Percentiles rank a stretch among this genome's conserved stretches.
Evolutionary conservation across 2,888 invertebrate species (phyloP).

Genomic region (Mylabris sibirica): DNA sequence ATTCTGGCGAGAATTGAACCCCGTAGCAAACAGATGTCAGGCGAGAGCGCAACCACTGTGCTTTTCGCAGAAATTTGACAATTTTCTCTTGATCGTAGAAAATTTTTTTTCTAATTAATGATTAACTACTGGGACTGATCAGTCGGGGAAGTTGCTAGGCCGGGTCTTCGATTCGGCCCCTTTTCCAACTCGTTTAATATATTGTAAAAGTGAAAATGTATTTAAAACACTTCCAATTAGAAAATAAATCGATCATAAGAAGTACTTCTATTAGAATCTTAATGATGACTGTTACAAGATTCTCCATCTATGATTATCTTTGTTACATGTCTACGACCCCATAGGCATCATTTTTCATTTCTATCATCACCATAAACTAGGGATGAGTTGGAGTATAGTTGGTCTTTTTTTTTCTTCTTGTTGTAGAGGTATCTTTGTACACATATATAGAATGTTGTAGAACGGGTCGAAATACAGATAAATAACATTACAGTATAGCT

Average conservation of each 20-base stretch:
- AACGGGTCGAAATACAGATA: constrained; percentile 44
- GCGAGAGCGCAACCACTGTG: too few species aligned
- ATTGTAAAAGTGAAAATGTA: too few species aligned
- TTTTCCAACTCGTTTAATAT: too few species aligned
- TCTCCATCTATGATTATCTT: background rate
- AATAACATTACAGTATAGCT: constrained; percentile 38
- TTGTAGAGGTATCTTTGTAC: background rate
- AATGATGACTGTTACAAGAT: background rate
- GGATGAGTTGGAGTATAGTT: constrained; percentile 20
- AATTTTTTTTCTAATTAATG: too few species aligned
- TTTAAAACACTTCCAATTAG: background rate
- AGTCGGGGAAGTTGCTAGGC: too few species aligned
- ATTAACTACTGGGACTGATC: too few species aligned
- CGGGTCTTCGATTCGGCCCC: too few species aligned
- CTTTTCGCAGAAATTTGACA: too few species aligned
- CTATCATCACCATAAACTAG: background rate
- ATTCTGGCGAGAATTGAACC: too few species aligned
- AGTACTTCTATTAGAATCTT: background rate
- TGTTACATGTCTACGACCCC: constrained; percentile 21
- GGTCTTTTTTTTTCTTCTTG: too few species aligned
- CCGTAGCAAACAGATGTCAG: too few species aligned
- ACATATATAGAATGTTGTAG: constrained; percentile 13
- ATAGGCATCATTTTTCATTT: constrained; percentile 13
- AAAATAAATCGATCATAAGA: background rate
- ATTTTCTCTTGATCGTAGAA: too few species aligned